These are phyloP conservation scores for Drosophila baimaii DNA, from an alignment of 1,140 invertebrate genomes.

Conservation along the genomic window DNA sequence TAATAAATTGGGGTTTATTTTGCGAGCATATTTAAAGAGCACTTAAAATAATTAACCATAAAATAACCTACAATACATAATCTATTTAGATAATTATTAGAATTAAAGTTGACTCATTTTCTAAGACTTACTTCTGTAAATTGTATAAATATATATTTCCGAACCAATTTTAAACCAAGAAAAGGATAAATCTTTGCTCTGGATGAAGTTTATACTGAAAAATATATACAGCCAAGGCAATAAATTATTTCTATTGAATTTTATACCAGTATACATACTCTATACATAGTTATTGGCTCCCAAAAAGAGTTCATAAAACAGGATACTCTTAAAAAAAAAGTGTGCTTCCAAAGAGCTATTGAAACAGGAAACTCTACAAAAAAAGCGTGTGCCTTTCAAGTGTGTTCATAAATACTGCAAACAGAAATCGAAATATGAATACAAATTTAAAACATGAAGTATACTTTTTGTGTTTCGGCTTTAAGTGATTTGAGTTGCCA, in stretches of 20 bases:
- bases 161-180: not conserved
- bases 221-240: no score
- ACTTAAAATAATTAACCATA: not conserved
- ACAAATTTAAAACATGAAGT: constrained; percentile 5
- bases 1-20: not conserved
- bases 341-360: not conserved
- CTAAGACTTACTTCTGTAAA: no score
- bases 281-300: not conserved
- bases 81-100: not conserved
- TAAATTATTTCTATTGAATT: not conserved
- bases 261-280: not conserved
- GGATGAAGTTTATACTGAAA: not conserved
- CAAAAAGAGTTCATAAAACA: not conserved
- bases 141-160: no score
- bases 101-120: no score
- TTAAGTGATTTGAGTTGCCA: constrained; percentile 1
- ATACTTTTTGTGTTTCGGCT: not conserved
- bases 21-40: not conserved
- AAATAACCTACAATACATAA: no score
- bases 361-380: not conserved
- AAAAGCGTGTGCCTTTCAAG: not conserved
- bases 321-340: not conserved
- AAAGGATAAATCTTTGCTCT: not conserved
- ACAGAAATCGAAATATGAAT: not conserved
- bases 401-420: not conserved